Evolutionary conservation across 1,140 invertebrate genomes (phyloP), one percentile per base, ranked within the genome.

Genomic region (Megalonaias nervosa): DNA sequence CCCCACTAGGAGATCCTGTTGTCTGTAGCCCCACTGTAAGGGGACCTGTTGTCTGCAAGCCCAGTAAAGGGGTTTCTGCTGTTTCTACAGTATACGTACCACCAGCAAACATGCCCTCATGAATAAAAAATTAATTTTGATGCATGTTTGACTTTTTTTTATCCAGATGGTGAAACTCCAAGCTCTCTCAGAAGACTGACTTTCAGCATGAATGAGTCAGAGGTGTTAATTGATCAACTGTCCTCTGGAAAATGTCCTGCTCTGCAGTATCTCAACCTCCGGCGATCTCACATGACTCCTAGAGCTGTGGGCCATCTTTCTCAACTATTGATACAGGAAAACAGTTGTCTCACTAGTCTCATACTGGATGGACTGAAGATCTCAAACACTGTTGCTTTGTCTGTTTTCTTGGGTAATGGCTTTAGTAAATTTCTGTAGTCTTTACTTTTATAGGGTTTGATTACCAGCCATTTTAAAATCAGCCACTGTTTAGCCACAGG

Each of bases 341-440:
- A 60, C 16, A 73, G 62, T 26, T 72, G 67, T 21, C 38, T 88
- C 23, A 70, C 80, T 0, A 86, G 84, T 38, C 71, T 89, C 38
- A 81, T 87, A 15, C 73, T 89, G 21, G 86, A 89, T 83, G 84
- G 85, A 17, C 60, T 87, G 15, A 89, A 87, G 57, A 67, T 89
- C 15, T 83, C 87, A 13, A 73, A 75, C 21, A 87, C 82, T 23
- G 72, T 81, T 57, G 80, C 77, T 58, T 55, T 89, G 55, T 66
- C 83, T 64, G 58, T 75, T 58, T 26, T 89, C 13, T 67, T 85
- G 23, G 85, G 87, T 87, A 76, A 72, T 75, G 23, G 21, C 17
- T 60, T 48, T 70, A 19, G 17, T 31, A 58, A 14, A 26, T 66
- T 12, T 66, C 55, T 16, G 56, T 21, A 26, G n/a, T 67, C 4